Evolutionary conservation across 2,888 invertebrate genomes (phyloP), one percentile per base, ranked within the genome.

Genomic region (Cryptophagus acutangulus): DNA sequence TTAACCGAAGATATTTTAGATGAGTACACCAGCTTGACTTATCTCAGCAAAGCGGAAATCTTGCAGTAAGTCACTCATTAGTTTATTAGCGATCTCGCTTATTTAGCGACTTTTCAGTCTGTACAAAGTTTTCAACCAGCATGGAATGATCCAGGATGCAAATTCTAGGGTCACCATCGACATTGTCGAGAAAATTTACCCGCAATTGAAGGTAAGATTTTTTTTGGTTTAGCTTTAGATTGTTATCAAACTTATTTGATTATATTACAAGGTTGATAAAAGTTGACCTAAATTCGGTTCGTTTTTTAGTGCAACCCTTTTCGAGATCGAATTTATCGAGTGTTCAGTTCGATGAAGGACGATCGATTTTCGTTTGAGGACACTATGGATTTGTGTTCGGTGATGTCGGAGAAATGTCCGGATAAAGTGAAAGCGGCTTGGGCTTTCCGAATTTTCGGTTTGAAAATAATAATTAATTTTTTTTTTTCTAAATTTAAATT

Each of bases 401-500:
- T 77, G 1, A 81, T 88, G 73, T 83, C 83, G 28, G 74, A 79
- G 12, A 77, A 79, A 48, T 85, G 87, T 43, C 86, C 87, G 0
- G 63, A 75, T 1, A 73, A 77, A 44, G 78, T 86, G 2, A 87
- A 87, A 65, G 81, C 86, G 2, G 74, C 74, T 2, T 88, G 87
- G 79, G 87, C 86, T 8, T 88, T 88, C 62, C 73, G 74, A 63
- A 77, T 88, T 50, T 87, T 81, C 62, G 87, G 87, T 85, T n/a
- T n/a, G n/a, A n/a, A n/a, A n/a, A n/a, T n/a, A n/a, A n/a, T n/a
- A 71, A 59, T 4, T 33, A 34, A 34, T 13, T 17, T 34, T 18
- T 20, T 26, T 36, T 12, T 29, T 10, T 37, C 1, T 12, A 17
- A n/a, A n/a, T n/a, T n/a, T n/a, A n/a, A 6, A 8, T 29, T 3